Percentiles rank a stretch among this genome's conserved stretches.
Conservation (phyloP, 2,113 vertebrate species). For the Ochotona princeps region DNA sequence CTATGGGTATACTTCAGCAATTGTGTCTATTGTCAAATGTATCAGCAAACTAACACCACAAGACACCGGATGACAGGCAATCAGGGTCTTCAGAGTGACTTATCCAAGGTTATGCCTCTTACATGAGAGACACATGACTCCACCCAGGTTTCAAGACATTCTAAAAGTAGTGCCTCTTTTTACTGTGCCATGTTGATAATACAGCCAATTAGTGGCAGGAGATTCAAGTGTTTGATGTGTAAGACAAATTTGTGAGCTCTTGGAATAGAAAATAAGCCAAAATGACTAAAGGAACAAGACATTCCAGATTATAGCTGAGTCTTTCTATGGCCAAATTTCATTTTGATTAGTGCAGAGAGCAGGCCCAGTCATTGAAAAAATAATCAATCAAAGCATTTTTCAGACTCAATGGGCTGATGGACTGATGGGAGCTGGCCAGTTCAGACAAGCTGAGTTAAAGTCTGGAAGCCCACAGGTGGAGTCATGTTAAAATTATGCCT, state of each 20-base stretch:
- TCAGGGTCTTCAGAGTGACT: background rate
- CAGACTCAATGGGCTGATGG: background rate
- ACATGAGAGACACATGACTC: background rate
- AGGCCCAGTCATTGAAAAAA: background rate
- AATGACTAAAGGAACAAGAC: constrained; percentile 55
- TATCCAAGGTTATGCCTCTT: accelerated
- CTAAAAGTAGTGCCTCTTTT: background rate
- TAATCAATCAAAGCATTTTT: constrained; percentile 63
- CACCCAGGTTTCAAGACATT: background rate
- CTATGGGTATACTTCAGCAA: background rate
- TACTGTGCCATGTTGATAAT: background rate
- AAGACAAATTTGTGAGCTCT: constrained; percentile 56
- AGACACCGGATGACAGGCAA: background rate
- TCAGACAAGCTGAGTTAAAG: background rate
- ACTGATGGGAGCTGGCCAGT: background rate
- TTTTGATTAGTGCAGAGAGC: constrained; percentile 45
- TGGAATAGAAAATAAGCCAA: constrained; percentile 19
- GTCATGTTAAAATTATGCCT: background rate
- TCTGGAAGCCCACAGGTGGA: background rate
- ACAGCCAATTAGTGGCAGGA: constrained; percentile 26
- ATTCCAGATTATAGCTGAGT: background rate
- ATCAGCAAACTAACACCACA: background rate
- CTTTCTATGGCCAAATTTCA: constrained; percentile 65
- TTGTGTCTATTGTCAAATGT: background rate
- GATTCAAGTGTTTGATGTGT: background rate